Conservation (phyloP, 2,113 vertebrate species). For the Nothobranchius furzeri region DNA sequence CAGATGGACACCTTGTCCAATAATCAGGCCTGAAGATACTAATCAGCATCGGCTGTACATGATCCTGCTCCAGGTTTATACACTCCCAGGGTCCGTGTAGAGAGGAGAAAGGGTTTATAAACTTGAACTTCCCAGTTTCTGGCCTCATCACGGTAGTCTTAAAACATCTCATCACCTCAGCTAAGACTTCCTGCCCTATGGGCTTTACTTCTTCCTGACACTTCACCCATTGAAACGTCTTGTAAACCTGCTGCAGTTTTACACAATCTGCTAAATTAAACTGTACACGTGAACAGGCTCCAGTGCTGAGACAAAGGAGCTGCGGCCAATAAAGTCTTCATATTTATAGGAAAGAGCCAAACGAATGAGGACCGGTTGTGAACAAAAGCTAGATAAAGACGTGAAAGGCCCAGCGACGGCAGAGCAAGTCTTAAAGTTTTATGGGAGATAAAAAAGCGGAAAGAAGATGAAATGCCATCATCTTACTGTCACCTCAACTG, state of each 20-base stretch:
- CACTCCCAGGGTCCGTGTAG: too few species aligned
- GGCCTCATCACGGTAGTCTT: conserved; percentile 9
- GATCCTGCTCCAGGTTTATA: too few species aligned
- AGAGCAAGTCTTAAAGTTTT: conserved; percentile 7
- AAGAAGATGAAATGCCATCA: background rate
- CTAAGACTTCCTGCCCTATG: background rate
- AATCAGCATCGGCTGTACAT: too few species aligned
- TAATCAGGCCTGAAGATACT: too few species aligned
- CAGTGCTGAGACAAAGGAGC: conserved; percentile 17
- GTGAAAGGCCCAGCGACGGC: background rate
- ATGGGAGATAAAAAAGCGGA: conserved; percentile 9
- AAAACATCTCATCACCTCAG: conserved; percentile 15
- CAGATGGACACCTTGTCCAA: too few species aligned
- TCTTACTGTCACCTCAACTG: background rate
- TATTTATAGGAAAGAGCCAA: conserved; percentile 11
- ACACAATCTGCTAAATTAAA: conserved; percentile 38
- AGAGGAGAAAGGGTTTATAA: too few species aligned
- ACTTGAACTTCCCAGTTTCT: background rate
- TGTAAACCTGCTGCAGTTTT: conserved; percentile 12
- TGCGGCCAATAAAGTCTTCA: conserved; percentile 1
- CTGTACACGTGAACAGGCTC: conserved; percentile 20
- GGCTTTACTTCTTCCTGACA: conserved; percentile 10
- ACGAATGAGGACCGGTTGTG: conserved; percentile 1
- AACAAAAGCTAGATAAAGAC: conserved; percentile 22
- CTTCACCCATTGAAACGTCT: conserved; percentile 24